Base-by-base conservation (phyloP, 2,797 vertebrate genomes). In the Ctenopoma kingsleyae region DNA sequence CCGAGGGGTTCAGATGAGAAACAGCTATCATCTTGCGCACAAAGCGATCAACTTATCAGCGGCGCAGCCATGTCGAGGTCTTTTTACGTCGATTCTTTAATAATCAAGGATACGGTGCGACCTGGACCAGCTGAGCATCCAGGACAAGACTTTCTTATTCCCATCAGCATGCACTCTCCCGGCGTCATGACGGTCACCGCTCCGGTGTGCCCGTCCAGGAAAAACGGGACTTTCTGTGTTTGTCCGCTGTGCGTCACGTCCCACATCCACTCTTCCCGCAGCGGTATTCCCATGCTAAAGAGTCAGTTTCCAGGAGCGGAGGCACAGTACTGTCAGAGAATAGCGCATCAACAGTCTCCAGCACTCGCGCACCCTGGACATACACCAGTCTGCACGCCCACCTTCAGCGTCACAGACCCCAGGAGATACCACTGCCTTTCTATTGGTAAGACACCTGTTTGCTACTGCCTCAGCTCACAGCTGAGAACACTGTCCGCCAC, bases 11-110 rank as follows among this genome's bases (percentile, higher is more conserved):
- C 93, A 95, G 92, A 93, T 91, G 91, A 91, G 86, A 87, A 85
- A 76, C 85, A 63, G 85, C 74, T 57, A 78, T 82, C 89, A 74
- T 73, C 82, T 55, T 76, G 80, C 68, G 64, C 82, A 64, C 72
- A 69, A 73, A 84, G 66, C 76, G 67, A 78, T 59, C 58, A 32
- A 76, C 73, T 55, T 50, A 71, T 54, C 86, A 74, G 76, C 71
- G 32, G 74, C 72, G 57, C 82, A 87, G 69, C 72, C 90, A 99
- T 99, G 98, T 99, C 98, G 75, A 96, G 97, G 76, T 99, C 98
- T 76, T 99, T 99, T 91, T 99, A 99, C 82, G 98, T 99, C n/a
- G 98, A 99, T 83, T 99, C 98, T 73, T 93, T 99, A 84, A 99
- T 99, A 80, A 95, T 99, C 92, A 99, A 99, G 94, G 98, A 99